phyloP scores from a whole-genome alignment of 2,888 invertebrate species.

The Aspidiotus destructor region DNA sequence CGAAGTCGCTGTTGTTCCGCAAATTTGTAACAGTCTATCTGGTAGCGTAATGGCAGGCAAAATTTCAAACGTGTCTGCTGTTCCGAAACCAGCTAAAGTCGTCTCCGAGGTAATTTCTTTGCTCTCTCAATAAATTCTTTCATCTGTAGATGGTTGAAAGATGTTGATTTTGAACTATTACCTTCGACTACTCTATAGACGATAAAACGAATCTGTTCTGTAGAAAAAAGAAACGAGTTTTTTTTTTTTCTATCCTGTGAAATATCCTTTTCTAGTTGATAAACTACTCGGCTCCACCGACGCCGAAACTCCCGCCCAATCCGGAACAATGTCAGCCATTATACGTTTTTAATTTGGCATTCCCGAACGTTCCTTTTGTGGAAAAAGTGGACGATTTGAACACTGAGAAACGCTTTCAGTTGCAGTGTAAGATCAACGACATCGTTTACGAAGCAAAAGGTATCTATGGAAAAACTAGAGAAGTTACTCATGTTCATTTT shows the following conservation, averaged over 20 bases:
- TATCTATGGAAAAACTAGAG: neutral
- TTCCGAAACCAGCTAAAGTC: neutral
- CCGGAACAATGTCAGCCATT: constrained; percentile 21
- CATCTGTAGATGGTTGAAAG: too few relatives aligned
- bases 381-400: constrained; percentile 16
- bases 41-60: neutral
- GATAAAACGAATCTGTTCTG: neutral
- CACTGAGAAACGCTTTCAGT: constrained; percentile 16
- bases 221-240: neutral
- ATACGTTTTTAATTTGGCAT: constrained; percentile 28
- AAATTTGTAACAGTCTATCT: neutral
- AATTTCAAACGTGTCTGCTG: neutral
- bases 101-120: constrained; percentile 5
- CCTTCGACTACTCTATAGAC: too few relatives aligned
- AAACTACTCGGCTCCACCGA: constrained; percentile 5
- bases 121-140: neutral
- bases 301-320: constrained; percentile 18
- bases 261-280: constrained; percentile 11
- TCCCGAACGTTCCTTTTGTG: constrained; percentile 16
- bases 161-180: too few relatives aligned
- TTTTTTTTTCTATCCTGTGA: neutral
- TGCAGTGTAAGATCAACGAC: constrained; percentile 21
- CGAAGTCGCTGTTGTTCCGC: neutral
- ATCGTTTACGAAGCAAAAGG: constrained; percentile 25
- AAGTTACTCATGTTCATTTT: neutral